Evolutionary conservation across 1,140 invertebrate species (phyloP).

Genomic region (Macrosteles quadrilineatus): DNA sequence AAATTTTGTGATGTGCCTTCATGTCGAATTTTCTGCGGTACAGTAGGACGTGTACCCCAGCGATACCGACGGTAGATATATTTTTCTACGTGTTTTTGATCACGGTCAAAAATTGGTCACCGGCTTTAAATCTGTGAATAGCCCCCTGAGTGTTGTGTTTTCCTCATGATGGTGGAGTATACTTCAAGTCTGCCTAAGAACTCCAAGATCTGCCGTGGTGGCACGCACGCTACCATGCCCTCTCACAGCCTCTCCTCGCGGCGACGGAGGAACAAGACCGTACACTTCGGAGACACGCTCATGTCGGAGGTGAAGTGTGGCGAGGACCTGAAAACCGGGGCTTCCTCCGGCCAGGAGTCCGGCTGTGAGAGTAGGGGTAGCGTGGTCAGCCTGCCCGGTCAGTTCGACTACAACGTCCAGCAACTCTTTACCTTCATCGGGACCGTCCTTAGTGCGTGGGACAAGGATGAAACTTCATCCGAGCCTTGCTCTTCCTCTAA

Average conservation of each 20-base stretch:
- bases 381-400: constrained; percentile 51
- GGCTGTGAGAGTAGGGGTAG: constrained; percentile 55
- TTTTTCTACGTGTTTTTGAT: constrained; percentile 7
- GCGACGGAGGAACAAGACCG: constrained; percentile 68
- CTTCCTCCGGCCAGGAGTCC: constrained; percentile 49
- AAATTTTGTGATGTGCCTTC: constrained; percentile 18
- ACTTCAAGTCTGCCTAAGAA: constrained; percentile 17
- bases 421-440: constrained; percentile 75
- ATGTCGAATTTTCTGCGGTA: constrained; percentile 13
- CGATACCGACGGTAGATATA: background rate
- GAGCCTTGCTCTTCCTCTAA: background rate
- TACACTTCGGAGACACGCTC: constrained; percentile 72
- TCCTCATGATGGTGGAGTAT: constrained; percentile 24
- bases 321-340: constrained; percentile 47
- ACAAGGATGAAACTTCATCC: constrained; percentile 19
- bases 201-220: background rate
- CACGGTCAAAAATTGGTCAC: background rate
- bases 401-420: constrained; percentile 62
- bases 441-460: constrained; percentile 48
- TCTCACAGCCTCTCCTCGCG: constrained; percentile 54
- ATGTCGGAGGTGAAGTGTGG: constrained; percentile 54
- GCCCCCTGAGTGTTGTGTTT: background rate
- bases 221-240: constrained; percentile 8
- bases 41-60: too few relatives aligned
- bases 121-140: constrained; percentile 17